phyloP scores from a whole-genome alignment of 2,888 invertebrate genomes.

The Stenoptilia bipunctidactyla region DNA sequence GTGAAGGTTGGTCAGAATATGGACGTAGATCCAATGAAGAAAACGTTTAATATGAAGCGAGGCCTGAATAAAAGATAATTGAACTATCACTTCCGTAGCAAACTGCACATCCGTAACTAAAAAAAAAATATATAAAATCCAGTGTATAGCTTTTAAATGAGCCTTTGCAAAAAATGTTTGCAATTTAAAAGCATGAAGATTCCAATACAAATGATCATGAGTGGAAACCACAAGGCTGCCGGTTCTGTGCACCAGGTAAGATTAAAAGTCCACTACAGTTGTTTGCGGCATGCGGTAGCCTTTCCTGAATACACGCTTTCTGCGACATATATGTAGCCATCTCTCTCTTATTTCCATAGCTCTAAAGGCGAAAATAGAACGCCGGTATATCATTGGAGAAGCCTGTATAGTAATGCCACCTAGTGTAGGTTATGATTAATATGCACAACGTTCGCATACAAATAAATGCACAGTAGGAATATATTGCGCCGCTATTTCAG shows the following conservation, averaged over 20 bases:
- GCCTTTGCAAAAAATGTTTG: constrained; percentile 3
- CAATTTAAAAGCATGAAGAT: constrained; percentile 11
- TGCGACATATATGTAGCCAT: constrained; percentile 21
- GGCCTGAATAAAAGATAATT: too few relatives aligned
- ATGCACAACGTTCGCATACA: constrained; percentile 36
- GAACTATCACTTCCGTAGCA: too few relatives aligned
- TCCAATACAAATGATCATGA: constrained; percentile 25
- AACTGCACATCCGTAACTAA: too few relatives aligned
- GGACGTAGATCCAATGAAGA: too few relatives aligned
- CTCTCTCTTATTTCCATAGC: constrained; percentile 5
- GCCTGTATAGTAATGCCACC: constrained; percentile 6
- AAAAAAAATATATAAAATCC: too few relatives aligned
- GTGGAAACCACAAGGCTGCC: constrained; percentile 26
- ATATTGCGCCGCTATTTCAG: constrained; percentile 43
- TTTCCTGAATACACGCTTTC: constrained; percentile 34
- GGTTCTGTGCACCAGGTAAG: constrained; percentile 34
- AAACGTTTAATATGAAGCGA: too few relatives aligned
- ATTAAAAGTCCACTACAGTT: constrained; percentile 59
- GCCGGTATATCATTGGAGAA: not conserved
- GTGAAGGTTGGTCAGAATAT: too few relatives aligned
- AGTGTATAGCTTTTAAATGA: too few relatives aligned
- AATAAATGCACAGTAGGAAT: constrained; percentile 31
- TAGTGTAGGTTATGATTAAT: constrained; percentile 50
- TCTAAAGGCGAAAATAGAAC: constrained; percentile 2
- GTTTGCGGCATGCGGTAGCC: constrained; percentile 36